Conservation (phyloP, 2,797 vertebrate species). For the Rhabdophis nuchalis region DNA sequence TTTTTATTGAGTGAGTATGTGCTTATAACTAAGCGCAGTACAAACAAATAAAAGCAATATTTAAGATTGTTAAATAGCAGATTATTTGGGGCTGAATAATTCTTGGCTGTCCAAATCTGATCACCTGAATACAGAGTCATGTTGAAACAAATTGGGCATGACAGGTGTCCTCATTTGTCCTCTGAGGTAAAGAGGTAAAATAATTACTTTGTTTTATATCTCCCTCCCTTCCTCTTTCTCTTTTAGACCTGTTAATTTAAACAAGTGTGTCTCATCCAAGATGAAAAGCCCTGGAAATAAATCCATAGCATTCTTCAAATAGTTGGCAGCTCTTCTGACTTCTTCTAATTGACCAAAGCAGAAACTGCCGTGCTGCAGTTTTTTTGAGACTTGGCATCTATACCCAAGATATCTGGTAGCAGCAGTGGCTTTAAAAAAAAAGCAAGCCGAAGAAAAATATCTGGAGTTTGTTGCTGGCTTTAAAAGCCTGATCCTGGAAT, state of each 20-base stretch:
- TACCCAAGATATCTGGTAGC: conserved; percentile 30
- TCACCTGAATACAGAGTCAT: neutral
- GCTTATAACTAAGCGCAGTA: neutral
- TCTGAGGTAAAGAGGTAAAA: conserved; percentile 16
- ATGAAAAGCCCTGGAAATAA: conserved; percentile 14
- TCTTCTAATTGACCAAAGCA: conserved; percentile 43
- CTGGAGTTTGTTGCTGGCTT: conserved; percentile 47
- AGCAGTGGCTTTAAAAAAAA: conserved; percentile 16
- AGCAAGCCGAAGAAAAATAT: neutral
- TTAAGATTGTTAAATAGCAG: neutral
- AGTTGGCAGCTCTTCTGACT: conserved; percentile 49
- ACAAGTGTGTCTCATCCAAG: conserved; percentile 7
- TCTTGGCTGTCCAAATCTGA: neutral
- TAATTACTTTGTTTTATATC: neutral
- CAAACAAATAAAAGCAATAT: neutral
- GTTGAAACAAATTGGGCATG: neutral
- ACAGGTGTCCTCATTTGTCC: conserved; percentile 1
- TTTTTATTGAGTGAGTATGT: neutral
- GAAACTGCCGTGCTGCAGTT: conserved; percentile 43
- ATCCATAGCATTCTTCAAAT: conserved; percentile 28
- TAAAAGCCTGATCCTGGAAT: conserved; percentile 50
- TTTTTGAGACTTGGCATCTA: conserved; percentile 53
- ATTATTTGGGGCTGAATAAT: neutral
- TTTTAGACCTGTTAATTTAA: conserved; percentile 40
- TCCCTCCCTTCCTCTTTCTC: conserved; percentile 8